These are phyloP conservation scores for Micropoecilia bifurca DNA, from an alignment of 2,797 vertebrate genomes.

Conservation along the genomic window DNA sequence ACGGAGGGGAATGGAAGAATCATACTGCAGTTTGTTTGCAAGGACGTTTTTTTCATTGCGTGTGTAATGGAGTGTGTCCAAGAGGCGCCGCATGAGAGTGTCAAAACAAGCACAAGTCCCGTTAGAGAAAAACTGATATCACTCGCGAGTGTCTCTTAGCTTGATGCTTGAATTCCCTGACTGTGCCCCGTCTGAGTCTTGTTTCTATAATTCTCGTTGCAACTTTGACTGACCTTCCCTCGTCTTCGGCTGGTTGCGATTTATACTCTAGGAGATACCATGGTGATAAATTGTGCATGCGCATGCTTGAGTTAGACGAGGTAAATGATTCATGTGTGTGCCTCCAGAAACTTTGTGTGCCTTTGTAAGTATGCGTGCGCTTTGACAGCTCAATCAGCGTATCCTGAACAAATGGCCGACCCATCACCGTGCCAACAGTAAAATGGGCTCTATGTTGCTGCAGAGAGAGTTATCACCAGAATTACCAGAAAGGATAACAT, in stretches of 20 bases:
- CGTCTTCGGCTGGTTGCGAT: slow-evolving; percentile 46
- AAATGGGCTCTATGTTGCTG: slow-evolving; percentile 69
- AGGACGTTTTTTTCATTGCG: slow-evolving; percentile 28
- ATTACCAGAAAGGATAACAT: slow-evolving; percentile 72
- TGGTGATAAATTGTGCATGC: slow-evolving; percentile 40
- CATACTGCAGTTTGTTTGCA: slow-evolving; percentile 25
- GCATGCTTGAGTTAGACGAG: slow-evolving; percentile 19
- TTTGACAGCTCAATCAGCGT: slow-evolving; percentile 76
- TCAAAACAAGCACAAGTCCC: slow-evolving; percentile 54
- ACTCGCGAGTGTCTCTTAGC: slow-evolving; percentile 8
- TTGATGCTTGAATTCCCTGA: slow-evolving; percentile 21
- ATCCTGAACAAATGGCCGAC: slow-evolving; percentile 67
- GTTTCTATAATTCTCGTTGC: slow-evolving; percentile 53
- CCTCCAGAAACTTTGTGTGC: slow-evolving; percentile 35
- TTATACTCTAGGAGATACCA: slow-evolving; percentile 51
- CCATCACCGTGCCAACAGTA: slow-evolving; percentile 59
- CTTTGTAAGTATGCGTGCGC: slow-evolving; percentile 36
- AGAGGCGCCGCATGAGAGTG: slow-evolving; percentile 41
- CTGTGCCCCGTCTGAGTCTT: slow-evolving; percentile 24
- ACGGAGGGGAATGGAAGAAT: slow-evolving; percentile 29
- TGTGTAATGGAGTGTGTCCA: slow-evolving; percentile 52
- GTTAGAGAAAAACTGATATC: slow-evolving; percentile 34
- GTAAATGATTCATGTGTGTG: slow-evolving; percentile 60
- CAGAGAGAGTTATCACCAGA: slow-evolving; percentile 70
- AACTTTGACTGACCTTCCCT: slow-evolving; percentile 68